Percentiles rank a stretch among this genome's conserved stretches.
phyloP scores from a whole-genome alignment of 2,113 vertebrate species.

The Leucosticte australis region DNA sequence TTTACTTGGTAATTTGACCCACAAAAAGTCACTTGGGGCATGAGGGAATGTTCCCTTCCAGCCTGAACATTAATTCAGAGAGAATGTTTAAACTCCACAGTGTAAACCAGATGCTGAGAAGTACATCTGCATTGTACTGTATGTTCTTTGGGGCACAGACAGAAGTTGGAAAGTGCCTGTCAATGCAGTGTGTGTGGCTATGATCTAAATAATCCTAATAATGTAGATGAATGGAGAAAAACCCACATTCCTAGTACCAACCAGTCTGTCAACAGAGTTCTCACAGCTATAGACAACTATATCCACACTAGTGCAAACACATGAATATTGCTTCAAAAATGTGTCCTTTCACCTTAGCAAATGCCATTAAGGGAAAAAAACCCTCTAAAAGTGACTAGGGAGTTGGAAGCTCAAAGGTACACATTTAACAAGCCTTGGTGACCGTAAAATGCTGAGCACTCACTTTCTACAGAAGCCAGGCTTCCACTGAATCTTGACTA shows the following conservation, averaged over 20 bases:
- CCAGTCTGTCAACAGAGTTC: background rate
- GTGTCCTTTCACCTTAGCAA: slow-evolving; percentile 7
- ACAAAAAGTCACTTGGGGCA: slow-evolving; percentile 44
- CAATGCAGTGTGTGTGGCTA: background rate
- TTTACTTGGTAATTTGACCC: slow-evolving; percentile 46
- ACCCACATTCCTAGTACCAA: background rate
- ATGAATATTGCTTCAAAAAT: background rate
- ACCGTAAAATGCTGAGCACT: background rate
- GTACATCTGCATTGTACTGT: background rate
- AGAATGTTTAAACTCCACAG: slow-evolving; percentile 39
- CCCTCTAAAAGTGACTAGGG: background rate
- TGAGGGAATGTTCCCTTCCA: slow-evolving; percentile 34
- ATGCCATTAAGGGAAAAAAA: background rate
- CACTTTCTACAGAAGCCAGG: background rate
- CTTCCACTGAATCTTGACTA: background rate
- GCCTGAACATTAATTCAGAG: slow-evolving; percentile 32
- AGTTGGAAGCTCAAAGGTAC: background rate
- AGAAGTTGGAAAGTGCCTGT: background rate
- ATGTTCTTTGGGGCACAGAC: background rate
- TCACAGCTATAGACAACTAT: background rate
- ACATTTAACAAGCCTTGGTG: background rate
- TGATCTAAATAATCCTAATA: background rate
- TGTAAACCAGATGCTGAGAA: slow-evolving; percentile 46
- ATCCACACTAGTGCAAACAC: background rate
- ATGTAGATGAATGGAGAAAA: background rate